Evolutionary conservation across 2,113 vertebrate genomes (phyloP).

Genomic region (Myxocyprinus asiaticus): DNA sequence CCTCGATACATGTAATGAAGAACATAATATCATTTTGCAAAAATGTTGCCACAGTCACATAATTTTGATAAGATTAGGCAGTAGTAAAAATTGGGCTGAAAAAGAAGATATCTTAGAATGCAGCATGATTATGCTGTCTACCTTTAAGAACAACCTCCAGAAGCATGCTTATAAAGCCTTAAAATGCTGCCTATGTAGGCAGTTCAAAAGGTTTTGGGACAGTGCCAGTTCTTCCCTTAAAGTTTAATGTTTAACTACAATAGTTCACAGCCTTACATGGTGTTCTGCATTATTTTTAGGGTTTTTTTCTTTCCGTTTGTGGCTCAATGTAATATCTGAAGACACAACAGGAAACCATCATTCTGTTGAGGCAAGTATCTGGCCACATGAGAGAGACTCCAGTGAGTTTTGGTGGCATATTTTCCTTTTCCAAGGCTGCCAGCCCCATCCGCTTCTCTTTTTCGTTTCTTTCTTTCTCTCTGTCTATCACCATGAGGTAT

Average conservation of each 20-base stretch:
- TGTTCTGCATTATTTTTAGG: neutral
- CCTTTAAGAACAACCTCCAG: too few species aligned
- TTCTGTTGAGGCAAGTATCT: constrained; percentile 41
- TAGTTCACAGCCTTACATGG: neutral
- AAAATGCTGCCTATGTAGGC: too few species aligned
- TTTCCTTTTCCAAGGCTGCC: neutral
- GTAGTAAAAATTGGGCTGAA: too few species aligned
- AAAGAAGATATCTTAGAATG: too few species aligned
- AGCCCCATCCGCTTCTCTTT: neutral
- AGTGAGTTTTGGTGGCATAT: constrained; percentile 24
- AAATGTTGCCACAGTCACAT: too few species aligned
- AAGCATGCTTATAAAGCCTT: neutral
- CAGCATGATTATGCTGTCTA: too few species aligned
- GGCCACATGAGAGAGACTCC: constrained; percentile 53
- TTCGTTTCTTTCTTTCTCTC: constrained; percentile 1
- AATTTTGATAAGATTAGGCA: too few species aligned
- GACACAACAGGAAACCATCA: constrained; percentile 51
- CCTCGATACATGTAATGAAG: too few species aligned
- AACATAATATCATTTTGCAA: too few species aligned
- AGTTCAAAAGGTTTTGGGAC: neutral
- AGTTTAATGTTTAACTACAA: neutral
- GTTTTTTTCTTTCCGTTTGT: neutral
- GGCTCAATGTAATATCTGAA: constrained; percentile 28
- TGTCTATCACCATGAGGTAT: constrained; percentile 46
- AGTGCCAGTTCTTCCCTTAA: neutral